Conservation (phyloP, 2,888 invertebrate genomes). For the Carcina quercana region DNA sequence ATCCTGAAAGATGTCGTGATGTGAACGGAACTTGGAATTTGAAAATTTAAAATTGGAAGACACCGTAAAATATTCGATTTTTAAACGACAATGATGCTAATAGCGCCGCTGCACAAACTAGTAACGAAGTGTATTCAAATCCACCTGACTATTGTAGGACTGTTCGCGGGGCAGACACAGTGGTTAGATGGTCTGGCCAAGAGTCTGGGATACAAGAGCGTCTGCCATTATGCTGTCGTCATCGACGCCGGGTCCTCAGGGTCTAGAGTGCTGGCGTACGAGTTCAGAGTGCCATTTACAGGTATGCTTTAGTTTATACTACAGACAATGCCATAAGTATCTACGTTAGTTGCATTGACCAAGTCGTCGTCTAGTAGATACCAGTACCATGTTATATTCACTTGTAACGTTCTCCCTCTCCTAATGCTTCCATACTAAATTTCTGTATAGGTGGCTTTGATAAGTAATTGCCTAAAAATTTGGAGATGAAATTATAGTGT, state of each 20-base stretch:
- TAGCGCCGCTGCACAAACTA: background rate
- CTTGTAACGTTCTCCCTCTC: too few species aligned
- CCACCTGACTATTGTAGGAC: constrained; percentile 37
- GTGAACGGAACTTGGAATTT: background rate
- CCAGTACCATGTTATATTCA: too few species aligned
- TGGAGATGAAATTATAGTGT: too few species aligned
- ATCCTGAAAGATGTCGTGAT: too few species aligned
- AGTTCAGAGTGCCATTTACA: constrained; percentile 85
- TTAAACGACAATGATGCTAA: background rate
- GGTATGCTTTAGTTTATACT: constrained; percentile 55
- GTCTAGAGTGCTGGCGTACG: constrained; percentile 87
- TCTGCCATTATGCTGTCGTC: constrained; percentile 84
- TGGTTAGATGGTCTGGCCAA: constrained; percentile 83
- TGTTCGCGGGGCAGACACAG: constrained; percentile 73
- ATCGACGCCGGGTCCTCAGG: constrained; percentile 97
- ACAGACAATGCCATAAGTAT: too few species aligned
- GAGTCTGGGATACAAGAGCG: constrained; percentile 78
- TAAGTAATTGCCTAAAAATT: too few species aligned
- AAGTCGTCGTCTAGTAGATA: too few species aligned
- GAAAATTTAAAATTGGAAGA: background rate
- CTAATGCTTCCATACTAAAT: too few species aligned
- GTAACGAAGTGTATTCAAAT: background rate
- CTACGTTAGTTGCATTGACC: too few species aligned
- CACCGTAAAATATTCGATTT: too few species aligned
- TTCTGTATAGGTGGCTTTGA: too few species aligned